A percentile compares a stretch with the other conserved stretches of the same genome.
Evolutionary conservation across 2,797 vertebrate genomes (phyloP).

Genomic region (Hoplostethus atlanticus): DNA sequence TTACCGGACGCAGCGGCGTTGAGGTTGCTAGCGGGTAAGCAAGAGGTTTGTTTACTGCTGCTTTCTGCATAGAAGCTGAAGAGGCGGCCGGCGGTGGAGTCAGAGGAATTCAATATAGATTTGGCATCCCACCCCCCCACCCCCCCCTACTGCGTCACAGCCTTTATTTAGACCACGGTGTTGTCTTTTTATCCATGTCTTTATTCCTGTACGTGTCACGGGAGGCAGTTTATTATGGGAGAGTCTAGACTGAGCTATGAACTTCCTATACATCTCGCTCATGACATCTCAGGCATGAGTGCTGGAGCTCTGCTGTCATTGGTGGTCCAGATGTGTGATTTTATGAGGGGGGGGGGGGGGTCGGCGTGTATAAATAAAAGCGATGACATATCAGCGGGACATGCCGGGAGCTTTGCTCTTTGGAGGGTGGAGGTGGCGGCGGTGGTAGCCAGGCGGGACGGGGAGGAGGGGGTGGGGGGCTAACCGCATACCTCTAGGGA

Average conservation of each 20-base stretch:
- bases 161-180: conserved; percentile 40
- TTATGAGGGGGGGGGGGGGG: conserved; percentile 41
- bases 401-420: conserved; percentile 58
- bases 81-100: conserved; percentile 1
- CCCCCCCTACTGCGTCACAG: conserved; percentile 36
- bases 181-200: conserved; percentile 53
- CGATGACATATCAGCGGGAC: conserved; percentile 66
- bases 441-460: conserved; percentile 20
- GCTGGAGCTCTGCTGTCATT: conserved; percentile 54
- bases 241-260: conserved; percentile 37
- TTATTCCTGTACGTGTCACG: conserved; percentile 32
- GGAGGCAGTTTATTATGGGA: conserved; percentile 36
- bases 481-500: conserved; percentile 55
- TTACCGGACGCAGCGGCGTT: conserved; percentile 38
- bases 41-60: background rate
- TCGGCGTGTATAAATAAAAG: conserved; percentile 70
- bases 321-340: conserved; percentile 76
- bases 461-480: conserved; percentile 3
- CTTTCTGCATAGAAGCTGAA: conserved; percentile 19
- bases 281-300: conserved; percentile 24
- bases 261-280: conserved; percentile 38
- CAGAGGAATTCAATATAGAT: conserved; percentile 42
- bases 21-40: conserved; percentile 15
- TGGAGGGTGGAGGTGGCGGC: conserved; percentile 38
- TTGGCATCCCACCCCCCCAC: conserved; percentile 13